These are phyloP conservation scores for Tholera decimalis DNA, from an alignment of 2,888 invertebrate species.

Conservation along the genomic window DNA sequence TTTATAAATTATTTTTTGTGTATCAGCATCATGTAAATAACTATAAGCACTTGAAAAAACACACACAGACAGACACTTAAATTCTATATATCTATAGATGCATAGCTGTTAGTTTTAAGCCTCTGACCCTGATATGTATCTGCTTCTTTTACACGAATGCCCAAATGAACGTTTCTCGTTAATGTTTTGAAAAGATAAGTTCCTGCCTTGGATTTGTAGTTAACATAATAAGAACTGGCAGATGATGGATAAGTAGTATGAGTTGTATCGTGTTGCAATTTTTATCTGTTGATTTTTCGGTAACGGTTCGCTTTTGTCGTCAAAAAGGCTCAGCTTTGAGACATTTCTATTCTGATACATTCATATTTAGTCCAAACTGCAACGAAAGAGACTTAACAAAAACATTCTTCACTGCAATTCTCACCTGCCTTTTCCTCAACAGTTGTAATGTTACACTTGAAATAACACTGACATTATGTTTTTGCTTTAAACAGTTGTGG, in stretches of 20 bases:
- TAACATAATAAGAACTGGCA: no score
- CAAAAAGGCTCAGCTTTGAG: conserved; percentile 6
- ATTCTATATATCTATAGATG: no score
- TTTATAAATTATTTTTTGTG: no score
- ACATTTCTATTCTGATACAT: conserved; percentile 23
- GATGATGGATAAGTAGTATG: background rate
- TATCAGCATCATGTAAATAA: no score
- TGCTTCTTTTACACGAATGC: no score
- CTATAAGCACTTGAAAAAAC: no score
- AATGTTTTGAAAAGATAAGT: background rate
- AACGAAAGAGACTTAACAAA: conserved; percentile 6
- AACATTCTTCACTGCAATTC: conserved; percentile 21
- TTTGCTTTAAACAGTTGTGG: conserved; percentile 52
- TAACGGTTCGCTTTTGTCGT: no score
- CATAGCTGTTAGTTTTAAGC: no score
- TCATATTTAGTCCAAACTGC: conserved; percentile 18
- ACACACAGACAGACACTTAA: no score
- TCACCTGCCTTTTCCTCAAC: conserved; percentile 40
- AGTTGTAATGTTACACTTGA: conserved; percentile 35
- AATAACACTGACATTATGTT: conserved; percentile 27
- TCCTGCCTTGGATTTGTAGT: background rate
- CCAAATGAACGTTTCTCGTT: no score
- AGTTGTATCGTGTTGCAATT: background rate
- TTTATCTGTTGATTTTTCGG: background rate
- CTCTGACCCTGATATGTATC: no score